These are phyloP conservation scores for Dromius quadrimaculatus DNA, from an alignment of 2,888 invertebrate genomes.

Conservation along the genomic window DNA sequence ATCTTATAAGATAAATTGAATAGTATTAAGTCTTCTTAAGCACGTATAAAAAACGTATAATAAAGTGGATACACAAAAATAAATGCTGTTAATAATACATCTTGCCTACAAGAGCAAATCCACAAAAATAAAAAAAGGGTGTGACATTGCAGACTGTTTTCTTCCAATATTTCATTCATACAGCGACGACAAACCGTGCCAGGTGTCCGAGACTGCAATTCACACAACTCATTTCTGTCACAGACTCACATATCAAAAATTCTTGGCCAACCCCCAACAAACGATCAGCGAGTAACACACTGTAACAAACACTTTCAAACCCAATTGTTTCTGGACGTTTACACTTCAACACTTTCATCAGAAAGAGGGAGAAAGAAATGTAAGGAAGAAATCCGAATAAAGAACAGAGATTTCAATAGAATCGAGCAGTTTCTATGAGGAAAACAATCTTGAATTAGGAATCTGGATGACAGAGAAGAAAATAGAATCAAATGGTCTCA, in stretches of 20 bases:
- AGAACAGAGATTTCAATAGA: too few species aligned
- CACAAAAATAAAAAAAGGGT: slow-evolving; percentile 7
- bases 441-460: too few species aligned
- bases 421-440: too few species aligned
- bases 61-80: too few species aligned
- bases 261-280: slow-evolving; percentile 27
- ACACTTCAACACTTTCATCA: background rate
- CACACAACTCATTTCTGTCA: slow-evolving; percentile 32
- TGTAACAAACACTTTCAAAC: background rate
- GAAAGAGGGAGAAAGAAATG: too few species aligned
- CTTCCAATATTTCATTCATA: slow-evolving; percentile 32
- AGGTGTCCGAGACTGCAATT: slow-evolving; percentile 9
- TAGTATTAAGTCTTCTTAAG: too few species aligned
- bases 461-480: too few species aligned
- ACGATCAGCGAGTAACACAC: slow-evolving; percentile 30
- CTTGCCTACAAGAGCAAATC: slow-evolving; percentile 13
- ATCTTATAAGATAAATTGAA: too few species aligned
- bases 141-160: slow-evolving; percentile 19
- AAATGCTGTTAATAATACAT: too few species aligned
- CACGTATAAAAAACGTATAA: too few species aligned
- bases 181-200: slow-evolving; percentile 26
- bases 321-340: background rate
- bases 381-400: too few species aligned
- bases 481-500: too few species aligned
- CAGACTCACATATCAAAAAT: slow-evolving; percentile 16